A percentile compares a stretch with the other conserved stretches of the same genome.
Conservation (phyloP, 1,140 invertebrate genomes). For the Anastrepha ludens region DNA sequence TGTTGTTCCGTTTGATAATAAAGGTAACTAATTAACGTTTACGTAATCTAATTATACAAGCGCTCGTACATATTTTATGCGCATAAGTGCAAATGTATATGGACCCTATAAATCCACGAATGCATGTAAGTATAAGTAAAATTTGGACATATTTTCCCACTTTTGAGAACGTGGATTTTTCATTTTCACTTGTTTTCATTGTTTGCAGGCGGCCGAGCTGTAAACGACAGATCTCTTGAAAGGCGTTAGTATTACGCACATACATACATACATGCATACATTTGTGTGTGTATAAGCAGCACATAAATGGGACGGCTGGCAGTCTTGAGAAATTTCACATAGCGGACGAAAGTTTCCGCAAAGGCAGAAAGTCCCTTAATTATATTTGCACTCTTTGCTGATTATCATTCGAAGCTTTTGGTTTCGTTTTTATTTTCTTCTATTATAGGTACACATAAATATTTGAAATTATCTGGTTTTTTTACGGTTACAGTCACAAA, state of each 20-base stretch:
- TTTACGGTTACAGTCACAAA: not conserved
- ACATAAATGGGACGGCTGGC: not conserved
- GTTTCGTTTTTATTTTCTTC: not conserved
- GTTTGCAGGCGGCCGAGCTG: not conserved
- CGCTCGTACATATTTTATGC: no score
- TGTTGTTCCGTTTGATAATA: no score
- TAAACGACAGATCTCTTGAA: not conserved
- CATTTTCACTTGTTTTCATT: no score
- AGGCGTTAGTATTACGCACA: no score
- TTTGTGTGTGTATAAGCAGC: no score
- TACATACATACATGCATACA: not conserved
- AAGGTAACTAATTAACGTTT: not conserved
- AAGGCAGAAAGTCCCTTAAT: slow-evolving; percentile 4
- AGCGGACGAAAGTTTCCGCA: not conserved
- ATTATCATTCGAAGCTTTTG: not conserved
- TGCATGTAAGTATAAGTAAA: no score
- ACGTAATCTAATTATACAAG: no score
- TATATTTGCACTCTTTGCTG: slow-evolving; percentile 12
- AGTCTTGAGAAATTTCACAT: slow-evolving; percentile 42
- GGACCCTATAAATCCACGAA: no score
- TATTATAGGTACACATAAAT: not conserved
- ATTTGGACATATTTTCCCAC: no score
- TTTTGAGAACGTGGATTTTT: no score
- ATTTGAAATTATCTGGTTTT: not conserved
- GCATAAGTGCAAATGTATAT: no score